phyloP scores from a whole-genome alignment of 2,113 vertebrate genomes.

The Collichthys lucidus region DNA sequence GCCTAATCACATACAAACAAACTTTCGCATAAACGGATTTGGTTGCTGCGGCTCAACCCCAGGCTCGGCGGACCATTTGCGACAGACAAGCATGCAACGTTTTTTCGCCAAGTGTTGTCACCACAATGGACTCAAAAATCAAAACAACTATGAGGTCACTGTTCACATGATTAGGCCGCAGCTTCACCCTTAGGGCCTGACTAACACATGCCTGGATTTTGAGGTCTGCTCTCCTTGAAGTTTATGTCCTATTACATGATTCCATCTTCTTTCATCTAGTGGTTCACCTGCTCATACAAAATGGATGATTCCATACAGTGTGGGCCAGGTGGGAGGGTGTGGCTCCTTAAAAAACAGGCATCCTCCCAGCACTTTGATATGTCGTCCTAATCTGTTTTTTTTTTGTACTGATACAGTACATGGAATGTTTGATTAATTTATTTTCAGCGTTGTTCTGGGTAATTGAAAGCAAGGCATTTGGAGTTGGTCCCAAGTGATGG shows the following conservation, averaged over 20 bases:
- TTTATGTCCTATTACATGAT: conserved; percentile 13
- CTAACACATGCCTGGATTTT: conserved; percentile 25
- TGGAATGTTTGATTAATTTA: conserved; percentile 54
- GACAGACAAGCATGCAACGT: conserved; percentile 54
- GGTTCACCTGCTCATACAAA: conserved; percentile 50
- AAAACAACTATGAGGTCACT: conserved; percentile 72
- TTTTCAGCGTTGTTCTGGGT: conserved; percentile 36
- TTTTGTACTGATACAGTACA: background rate
- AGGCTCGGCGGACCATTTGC: conserved; percentile 33
- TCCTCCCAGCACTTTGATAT: conserved; percentile 22
- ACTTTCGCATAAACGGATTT: conserved; percentile 18
- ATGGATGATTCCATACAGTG: conserved; percentile 65
- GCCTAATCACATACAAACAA: conserved; percentile 58
- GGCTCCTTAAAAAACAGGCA: conserved; percentile 41
- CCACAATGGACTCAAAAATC: conserved; percentile 51
- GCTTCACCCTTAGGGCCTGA: conserved; percentile 34
- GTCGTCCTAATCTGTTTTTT: background rate
- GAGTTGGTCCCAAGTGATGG: conserved; percentile 49
- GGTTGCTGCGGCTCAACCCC: conserved; percentile 36
- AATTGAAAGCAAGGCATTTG: conserved; percentile 53
- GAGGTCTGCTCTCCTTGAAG: background rate
- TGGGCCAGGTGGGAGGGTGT: conserved; percentile 66
- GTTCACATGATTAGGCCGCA: conserved; percentile 49
- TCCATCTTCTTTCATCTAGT: conserved; percentile 47
- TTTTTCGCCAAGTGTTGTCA: conserved; percentile 65